Evolutionary conservation across 2,797 vertebrate species (phyloP).

Genomic region (Pteropus rufus): DNA sequence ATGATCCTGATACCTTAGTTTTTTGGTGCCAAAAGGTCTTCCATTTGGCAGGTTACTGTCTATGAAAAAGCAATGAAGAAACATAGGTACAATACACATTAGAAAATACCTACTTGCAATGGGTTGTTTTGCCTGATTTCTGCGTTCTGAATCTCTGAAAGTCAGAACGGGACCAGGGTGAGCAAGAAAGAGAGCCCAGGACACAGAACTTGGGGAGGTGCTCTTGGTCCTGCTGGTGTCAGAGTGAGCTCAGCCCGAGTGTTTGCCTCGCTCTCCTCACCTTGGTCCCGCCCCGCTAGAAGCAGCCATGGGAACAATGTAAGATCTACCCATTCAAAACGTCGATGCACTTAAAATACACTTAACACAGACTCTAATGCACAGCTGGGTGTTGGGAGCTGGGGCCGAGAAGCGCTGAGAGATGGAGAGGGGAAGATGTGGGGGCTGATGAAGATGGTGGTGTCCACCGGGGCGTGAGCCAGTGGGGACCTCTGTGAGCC

Average conservation of each 20-base stretch:
- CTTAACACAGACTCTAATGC: not conserved
- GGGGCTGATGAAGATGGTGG: too few relatives aligned
- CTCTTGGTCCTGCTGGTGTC: rapidly evolving
- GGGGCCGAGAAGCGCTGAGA: not conserved
- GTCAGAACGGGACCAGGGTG: not conserved
- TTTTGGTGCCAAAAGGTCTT: not conserved
- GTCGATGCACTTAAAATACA: not conserved
- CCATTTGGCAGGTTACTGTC: not conserved
- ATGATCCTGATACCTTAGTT: not conserved
- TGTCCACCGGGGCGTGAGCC: not conserved
- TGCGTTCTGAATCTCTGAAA: not conserved
- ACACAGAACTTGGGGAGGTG: not conserved
- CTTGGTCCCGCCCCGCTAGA: not conserved
- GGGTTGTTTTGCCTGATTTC: not conserved
- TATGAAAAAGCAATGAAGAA: not conserved
- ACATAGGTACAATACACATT: not conserved
- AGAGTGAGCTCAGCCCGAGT: not conserved
- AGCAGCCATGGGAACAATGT: not conserved
- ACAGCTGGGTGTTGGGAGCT: not conserved
- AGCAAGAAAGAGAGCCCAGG: not conserved
- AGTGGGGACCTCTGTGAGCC: not conserved
- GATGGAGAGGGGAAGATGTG: not conserved
- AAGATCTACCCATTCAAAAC: not conserved
- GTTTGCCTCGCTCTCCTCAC: not conserved
- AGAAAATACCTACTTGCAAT: not conserved